Evolutionary conservation across 2,888 invertebrate species (phyloP), one percentile per base, ranked within the genome.

Genomic region (Eudemis profundana): DNA sequence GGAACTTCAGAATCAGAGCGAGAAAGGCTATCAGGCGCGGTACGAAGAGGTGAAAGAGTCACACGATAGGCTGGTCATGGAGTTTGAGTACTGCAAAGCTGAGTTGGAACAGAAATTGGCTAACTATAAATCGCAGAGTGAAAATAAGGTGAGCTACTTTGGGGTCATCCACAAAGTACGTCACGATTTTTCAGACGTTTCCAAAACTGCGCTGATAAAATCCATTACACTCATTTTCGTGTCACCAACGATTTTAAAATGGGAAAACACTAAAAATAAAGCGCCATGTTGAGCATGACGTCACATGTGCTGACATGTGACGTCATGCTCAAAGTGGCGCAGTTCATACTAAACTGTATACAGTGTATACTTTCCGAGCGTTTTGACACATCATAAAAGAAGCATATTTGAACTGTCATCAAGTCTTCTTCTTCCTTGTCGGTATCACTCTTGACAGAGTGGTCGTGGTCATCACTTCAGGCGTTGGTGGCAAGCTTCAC

Each of bases 51-150:
- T 93, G 3, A 89, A 93, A 73, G 89, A 92, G 14, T 84, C 90
- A 0, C 87, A 93, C 29, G 92, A 93, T 38, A 78, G 89, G 1
- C 79, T 93, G 3, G 78, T 80, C 2, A 82, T 93, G 27, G 89
- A 93, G 51, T 86, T 93, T 29, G 90, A 93, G n/a, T 80, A 83
- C 60, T 78, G 86, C 60, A 90, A 93, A 67, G 76, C 87, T 0
- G 89, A 93, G 69, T 92, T 94, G 65, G 91, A 94, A 66, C 85
- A 93, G 60, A 91, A 93, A 57, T 70, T 95, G 42, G 86, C 93
- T 0, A 81, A 83, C 14, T 81, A 94, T n/a, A 93, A 94, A 73
- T 81, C 91, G 53, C 93, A 93, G 65, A 94, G 94, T 74, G 94
- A 94, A 71, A 93, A 94, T 61, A 95, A 95, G 84, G 93, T 94